A percentile compares a stretch with the other conserved stretches of the same genome.
phyloP scores from a whole-genome alignment of 2,113 vertebrate genomes.

The Columba janthina region DNA sequence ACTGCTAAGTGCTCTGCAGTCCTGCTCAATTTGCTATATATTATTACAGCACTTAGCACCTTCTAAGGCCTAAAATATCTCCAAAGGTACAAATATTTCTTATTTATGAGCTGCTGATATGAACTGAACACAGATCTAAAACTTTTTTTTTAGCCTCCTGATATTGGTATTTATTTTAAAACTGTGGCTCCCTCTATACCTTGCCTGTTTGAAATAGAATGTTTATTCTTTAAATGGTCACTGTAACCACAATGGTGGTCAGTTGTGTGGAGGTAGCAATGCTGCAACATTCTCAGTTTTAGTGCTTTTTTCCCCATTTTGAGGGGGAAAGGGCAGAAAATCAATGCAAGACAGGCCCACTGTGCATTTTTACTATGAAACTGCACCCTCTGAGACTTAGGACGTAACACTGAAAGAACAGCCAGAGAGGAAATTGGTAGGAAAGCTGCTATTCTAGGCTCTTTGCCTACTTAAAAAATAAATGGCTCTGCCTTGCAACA shows the following conservation, averaged over 20 bases:
- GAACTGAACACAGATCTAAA: background rate
- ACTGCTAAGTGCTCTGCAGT: background rate
- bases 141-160: background rate
- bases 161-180: background rate
- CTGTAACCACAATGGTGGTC: background rate
- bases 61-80: background rate
- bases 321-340: slow-evolving; percentile 14
- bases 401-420: background rate
- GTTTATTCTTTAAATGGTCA: background rate
- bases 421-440: background rate
- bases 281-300: background rate
- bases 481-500: background rate
- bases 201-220: background rate
- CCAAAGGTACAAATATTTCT: background rate
- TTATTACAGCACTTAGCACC: background rate
- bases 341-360: background rate
- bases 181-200: background rate
- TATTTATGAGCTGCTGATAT: background rate
- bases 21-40: background rate
- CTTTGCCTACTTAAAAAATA: slow-evolving; percentile 1
- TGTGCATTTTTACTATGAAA: background rate
- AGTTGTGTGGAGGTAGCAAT: background rate
- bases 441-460: background rate
- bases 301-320: background rate
- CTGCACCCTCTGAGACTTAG: slow-evolving; percentile 7